Conservation (phyloP, 2,113 vertebrate species). For the Phyllostomus discolor region DNA sequence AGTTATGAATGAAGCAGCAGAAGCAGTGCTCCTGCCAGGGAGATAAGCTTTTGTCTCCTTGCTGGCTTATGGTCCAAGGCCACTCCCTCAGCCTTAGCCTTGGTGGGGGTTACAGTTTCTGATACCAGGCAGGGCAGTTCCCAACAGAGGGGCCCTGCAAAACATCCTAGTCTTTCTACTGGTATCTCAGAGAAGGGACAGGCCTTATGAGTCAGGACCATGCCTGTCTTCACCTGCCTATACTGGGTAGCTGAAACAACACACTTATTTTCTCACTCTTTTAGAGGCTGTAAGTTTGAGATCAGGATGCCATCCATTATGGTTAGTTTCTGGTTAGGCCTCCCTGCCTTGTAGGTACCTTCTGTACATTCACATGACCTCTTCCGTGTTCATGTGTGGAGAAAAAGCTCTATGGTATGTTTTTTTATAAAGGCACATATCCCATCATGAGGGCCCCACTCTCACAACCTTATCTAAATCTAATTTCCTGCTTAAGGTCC, state of each 20-base stretch:
- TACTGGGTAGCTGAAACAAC: neutral
- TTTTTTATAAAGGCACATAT: neutral
- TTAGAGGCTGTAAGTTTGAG: neutral
- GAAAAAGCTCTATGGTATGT: neutral
- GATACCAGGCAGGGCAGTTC: too few relatives aligned
- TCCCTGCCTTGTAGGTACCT: neutral
- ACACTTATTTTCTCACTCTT: neutral
- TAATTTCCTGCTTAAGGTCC: neutral
- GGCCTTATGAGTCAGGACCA: neutral
- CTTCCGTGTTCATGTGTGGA: neutral
- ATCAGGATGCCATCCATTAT: neutral
- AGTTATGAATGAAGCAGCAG: too few relatives aligned
- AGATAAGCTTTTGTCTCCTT: too few relatives aligned
- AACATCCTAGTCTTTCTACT: neutral
- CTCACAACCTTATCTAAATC: neutral
- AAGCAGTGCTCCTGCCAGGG: too few relatives aligned
- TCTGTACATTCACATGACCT: neutral
- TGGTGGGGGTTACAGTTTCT: too few relatives aligned
- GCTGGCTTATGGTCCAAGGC: too few relatives aligned
- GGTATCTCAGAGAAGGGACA: neutral
- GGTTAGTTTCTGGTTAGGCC: neutral
- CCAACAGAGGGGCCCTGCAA: neutral
- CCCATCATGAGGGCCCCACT: neutral
- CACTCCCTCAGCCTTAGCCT: too few relatives aligned
- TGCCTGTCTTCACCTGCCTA: neutral